Evolutionary conservation across 2,113 vertebrate species (phyloP), one percentile per base, ranked within the genome.

Genomic region (Myodes glareolus): DNA sequence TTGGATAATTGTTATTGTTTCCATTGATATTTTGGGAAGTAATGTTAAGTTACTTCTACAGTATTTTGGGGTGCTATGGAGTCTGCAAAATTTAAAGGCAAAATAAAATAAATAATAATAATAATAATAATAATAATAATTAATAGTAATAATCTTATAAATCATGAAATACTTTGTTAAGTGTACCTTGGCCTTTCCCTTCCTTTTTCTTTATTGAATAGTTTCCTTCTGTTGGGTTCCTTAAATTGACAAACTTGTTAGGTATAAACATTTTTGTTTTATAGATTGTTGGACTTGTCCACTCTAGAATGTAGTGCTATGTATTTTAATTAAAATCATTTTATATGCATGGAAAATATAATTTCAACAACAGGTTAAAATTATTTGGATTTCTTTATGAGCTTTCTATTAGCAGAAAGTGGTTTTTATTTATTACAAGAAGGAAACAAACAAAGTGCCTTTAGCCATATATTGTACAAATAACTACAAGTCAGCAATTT

Each of bases 201-300:
- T 92, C 87, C 12, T 36, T 85, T 96, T 97, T 92, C 67, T 93
- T 89, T 16, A 96, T 87, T 95, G 29, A 88, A 88, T 80, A 84
- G 16, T 25, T 97, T 93, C 25, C 12, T 61, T 95, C 61, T 93
- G 25, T 92, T 84, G 13, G 6, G 5, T 75, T 96, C 47, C 55
- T 91, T 92, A 93, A 67, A 94, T 45, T 92, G 27, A 87, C 73
- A 97, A 91, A 36, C 92, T 93, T 86, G 45, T 94, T 96, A 96
- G 77, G 31, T 8, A 88, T 36, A 50, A 80, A 89, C 72, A 13
- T 88, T 55, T 92, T 82, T 96, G 5, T 12, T 90, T 93, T 70
- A 36, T 87, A 89, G 58, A 61, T 87, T 16, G n/a, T n/a, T 73
- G 58, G 63, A 88, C 36, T 85, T 91, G 42, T 65, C 90, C 7